Evolutionary conservation across 2,797 vertebrate genomes (phyloP).

Genomic region (Lerista edwardsae): DNA sequence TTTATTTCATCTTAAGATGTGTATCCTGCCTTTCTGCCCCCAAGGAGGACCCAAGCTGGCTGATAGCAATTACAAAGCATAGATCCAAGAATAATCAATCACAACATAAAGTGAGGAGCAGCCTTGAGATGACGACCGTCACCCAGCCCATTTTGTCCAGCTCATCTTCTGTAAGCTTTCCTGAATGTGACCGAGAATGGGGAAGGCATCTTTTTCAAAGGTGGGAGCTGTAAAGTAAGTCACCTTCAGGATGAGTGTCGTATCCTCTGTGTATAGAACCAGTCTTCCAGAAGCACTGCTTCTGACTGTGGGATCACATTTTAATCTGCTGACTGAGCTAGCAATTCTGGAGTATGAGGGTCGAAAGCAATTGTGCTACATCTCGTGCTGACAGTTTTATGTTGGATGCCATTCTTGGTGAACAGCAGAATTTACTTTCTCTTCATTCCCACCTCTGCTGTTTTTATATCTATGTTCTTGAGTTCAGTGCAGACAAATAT

Average conservation of each 20-base stretch:
- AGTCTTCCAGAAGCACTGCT: neutral
- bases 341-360: slow-evolving; percentile 46
- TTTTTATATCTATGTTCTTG: slow-evolving; percentile 51
- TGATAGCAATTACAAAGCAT: too few species aligned
- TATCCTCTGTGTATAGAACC: slow-evolving; percentile 11
- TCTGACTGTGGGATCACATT: slow-evolving; percentile 30
- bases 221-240: neutral
- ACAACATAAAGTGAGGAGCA: neutral
- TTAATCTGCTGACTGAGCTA: slow-evolving; percentile 35
- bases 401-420: slow-evolving; percentile 42
- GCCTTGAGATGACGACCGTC: too few species aligned
- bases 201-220: neutral
- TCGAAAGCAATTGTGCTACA: slow-evolving; percentile 48
- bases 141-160: neutral
- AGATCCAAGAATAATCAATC: too few species aligned
- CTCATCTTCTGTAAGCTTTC: neutral
- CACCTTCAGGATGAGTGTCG: slow-evolving; percentile 3
- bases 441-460: slow-evolving; percentile 20
- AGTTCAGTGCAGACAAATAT: slow-evolving; percentile 53
- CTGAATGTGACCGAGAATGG: neutral
- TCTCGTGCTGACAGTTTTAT: slow-evolving; percentile 55
- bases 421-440: slow-evolving; percentile 52
- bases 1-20: too few species aligned
- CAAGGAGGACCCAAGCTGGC: too few species aligned
- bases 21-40: too few species aligned